A percentile compares a stretch with the other conserved stretches of the same genome.
Evolutionary conservation across 2,888 invertebrate genomes (phyloP).

Genomic region (Pteria penguin): DNA sequence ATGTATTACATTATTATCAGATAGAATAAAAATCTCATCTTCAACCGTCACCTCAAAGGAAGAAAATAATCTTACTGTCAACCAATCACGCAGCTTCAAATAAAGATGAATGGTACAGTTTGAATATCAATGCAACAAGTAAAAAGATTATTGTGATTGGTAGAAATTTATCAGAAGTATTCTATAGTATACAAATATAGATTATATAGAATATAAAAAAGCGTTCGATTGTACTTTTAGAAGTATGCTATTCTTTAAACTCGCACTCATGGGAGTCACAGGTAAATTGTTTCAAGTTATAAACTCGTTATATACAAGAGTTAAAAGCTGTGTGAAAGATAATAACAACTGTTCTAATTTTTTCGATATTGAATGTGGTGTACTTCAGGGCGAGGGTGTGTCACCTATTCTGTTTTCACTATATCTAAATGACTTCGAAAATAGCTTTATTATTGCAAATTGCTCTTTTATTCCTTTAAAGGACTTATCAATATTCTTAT

Average conservation of each 20-base stretch:
- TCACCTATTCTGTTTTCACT: too few species aligned
- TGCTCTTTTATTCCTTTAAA: too few species aligned
- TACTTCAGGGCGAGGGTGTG: too few species aligned
- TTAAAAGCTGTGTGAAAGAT: slow-evolving; percentile 60
- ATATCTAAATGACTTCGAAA: too few species aligned
- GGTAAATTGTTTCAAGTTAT: slow-evolving; percentile 58
- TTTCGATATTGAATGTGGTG: too few species aligned
- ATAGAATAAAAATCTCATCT: background rate
- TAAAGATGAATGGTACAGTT: slow-evolving; percentile 20
- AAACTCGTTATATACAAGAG: slow-evolving; percentile 55
- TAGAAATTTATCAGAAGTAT: slow-evolving; percentile 39
- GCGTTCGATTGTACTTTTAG: slow-evolving; percentile 33
- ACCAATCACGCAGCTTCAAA: too few species aligned
- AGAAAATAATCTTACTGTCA: background rate
- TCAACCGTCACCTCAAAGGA: background rate
- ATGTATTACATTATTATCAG: background rate
- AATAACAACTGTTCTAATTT: too few species aligned
- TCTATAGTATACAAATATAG: slow-evolving; percentile 55
- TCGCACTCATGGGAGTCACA: slow-evolving; percentile 54
- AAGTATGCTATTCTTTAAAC: slow-evolving; percentile 50
- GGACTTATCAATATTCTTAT: too few species aligned
- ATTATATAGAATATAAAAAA: slow-evolving; percentile 44
- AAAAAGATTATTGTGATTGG: slow-evolving; percentile 11
- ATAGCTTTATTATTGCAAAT: too few species aligned
- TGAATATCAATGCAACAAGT: background rate